Base-by-base conservation (phyloP, 2,888 invertebrate genomes). In the Philereme transversata region DNA sequence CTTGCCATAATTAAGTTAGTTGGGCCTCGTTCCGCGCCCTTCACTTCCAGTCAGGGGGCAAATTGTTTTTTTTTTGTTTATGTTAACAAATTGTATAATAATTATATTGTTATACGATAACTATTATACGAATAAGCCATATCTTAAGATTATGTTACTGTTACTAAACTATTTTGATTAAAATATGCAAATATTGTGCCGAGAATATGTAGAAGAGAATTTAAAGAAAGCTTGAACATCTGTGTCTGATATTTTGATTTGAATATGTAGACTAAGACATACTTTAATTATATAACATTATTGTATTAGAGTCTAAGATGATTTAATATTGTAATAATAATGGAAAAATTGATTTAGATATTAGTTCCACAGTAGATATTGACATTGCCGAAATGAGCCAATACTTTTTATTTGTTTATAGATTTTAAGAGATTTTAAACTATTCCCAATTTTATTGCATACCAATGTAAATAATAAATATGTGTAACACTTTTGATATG, bases 1-100 rank as follows among this genome's bases (percentile, higher is more conserved):
- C 90, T 91, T 90, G 90, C 91, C 90, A 90, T 91, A 90, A 79
- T 84, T 80, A 78, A 86, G 82, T 81, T 81, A 82, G 84, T 86
- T 86, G 82, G 80, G 79, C 43, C 79, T 81, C 76, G 77, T 82
- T 73, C 77, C 74, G 69, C 73, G 90, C 90, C 90, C 90, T 91
- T 90, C 90, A 87, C 51, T 74, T 79, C 67, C 76, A 85, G 82
- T 82, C 79, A 80, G 68, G 86, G 72, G 86, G 78, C 81, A 72
- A 71, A 73, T 82, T 85, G 79, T 85, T 88, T 88, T 86, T 88
- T 89, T 88, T 89, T 87, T 88, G 83, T 89, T 88, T 84, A 79
- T 86, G 83, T 87, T 84, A 81, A 84, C 78, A 79, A 78, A 80
- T 84, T 86, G 86, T 88, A 81, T 85, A 80, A 82, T 83, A 80